Conservation (phyloP, 2,113 vertebrate genomes). For the Alouatta palliata region DNA sequence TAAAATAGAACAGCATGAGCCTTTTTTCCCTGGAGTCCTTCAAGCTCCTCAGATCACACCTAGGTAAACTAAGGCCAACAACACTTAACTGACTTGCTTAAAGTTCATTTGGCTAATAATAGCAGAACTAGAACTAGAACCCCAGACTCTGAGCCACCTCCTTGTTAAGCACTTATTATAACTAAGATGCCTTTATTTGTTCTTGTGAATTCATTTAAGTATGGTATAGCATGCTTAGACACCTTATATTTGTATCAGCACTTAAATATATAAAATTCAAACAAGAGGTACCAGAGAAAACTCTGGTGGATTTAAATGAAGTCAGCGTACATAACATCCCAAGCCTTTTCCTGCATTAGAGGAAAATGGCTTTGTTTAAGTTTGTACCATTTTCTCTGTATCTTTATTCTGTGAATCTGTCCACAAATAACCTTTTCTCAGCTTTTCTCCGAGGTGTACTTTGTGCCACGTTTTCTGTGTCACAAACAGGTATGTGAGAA, state of each 20-base stretch:
- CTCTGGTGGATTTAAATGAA: neutral
- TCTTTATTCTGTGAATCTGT: conserved; percentile 28
- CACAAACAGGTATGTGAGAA: conserved; percentile 47
- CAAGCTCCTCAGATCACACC: neutral
- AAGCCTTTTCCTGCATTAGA: neutral
- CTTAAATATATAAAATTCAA: neutral
- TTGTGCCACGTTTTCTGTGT: conserved; percentile 36
- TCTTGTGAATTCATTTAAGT: neutral
- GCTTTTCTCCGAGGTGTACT: conserved; percentile 38
- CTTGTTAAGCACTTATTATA: neutral
- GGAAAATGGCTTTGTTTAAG: conserved; percentile 32
- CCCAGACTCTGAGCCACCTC: neutral
- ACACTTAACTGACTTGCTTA: neutral
- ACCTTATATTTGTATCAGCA: neutral
- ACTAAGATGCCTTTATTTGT: neutral
- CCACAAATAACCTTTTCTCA: conserved; percentile 31
- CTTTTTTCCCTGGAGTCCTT: neutral
- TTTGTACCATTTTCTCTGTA: conserved; percentile 8
- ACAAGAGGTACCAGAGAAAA: neutral
- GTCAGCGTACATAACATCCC: neutral
- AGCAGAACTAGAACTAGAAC: neutral
- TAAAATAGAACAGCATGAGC: neutral
- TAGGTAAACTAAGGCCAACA: neutral
- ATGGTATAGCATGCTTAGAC: neutral
- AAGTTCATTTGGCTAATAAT: neutral